Evolutionary conservation across 2,797 vertebrate species (phyloP).

Genomic region (Girardinus metallicus): DNA sequence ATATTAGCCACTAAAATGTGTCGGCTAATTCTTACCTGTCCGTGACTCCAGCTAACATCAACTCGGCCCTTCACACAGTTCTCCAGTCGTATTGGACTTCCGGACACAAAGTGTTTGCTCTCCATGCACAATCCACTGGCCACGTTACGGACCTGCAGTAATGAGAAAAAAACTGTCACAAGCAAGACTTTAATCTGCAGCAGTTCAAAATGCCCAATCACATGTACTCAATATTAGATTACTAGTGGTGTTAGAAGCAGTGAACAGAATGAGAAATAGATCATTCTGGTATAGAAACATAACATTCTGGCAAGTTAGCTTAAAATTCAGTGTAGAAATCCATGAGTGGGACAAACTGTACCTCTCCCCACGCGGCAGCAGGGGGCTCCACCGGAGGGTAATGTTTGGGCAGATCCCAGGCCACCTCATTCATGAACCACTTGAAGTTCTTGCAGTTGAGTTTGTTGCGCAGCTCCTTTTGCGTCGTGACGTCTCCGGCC

Average conservation of each 20-base stretch:
- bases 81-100: constrained; percentile 89
- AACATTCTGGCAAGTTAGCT: background rate
- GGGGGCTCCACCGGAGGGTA: constrained; percentile 97
- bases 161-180: background rate
- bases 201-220: background rate
- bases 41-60: constrained; percentile 89
- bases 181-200: background rate
- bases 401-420: constrained; percentile 95
- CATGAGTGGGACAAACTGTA: constrained; percentile 38
- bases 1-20: background rate
- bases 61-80: constrained; percentile 87
- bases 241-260: background rate
- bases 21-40: constrained; percentile 80
- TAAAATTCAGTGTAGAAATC: background rate
- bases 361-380: constrained; percentile 96
- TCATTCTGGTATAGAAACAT: background rate
- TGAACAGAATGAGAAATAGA: too few relatives aligned
- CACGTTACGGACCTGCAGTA: constrained; percentile 84
- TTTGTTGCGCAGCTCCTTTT: constrained; percentile 89
- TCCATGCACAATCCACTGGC: constrained; percentile 89
- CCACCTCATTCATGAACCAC: constrained; percentile 97
- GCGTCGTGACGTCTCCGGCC: constrained; percentile 87
- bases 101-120: constrained; percentile 89
- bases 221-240: background rate
- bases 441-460: constrained; percentile 92